These are phyloP conservation scores for Erebia epiphron DNA, from an alignment of 2,888 invertebrate species.

Conservation along the genomic window DNA sequence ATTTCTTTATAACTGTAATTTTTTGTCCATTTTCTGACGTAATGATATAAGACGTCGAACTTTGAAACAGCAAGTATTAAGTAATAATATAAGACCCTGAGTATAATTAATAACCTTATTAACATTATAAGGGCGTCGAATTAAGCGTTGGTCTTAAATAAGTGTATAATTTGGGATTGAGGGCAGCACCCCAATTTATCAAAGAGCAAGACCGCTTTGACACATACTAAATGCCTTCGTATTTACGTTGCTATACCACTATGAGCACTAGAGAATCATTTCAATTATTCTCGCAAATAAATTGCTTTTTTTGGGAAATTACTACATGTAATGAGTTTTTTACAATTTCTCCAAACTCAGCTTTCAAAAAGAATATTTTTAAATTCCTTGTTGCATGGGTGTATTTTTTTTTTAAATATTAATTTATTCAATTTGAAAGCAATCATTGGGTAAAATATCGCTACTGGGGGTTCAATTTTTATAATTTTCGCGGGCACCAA, in stretches of 20 bases:
- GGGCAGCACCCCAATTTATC: conserved; percentile 18
- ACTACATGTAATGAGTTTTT: not conserved
- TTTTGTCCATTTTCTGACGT: not conserved
- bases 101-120: conserved; percentile 12
- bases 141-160: conserved; percentile 9
- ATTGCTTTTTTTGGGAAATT: not conserved
- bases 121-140: conserved; percentile 9
- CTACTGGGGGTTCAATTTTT: too few relatives aligned
- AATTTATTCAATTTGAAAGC: too few relatives aligned
- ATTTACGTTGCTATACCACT: conserved; percentile 7
- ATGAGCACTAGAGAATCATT: not conserved
- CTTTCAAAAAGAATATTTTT: too few relatives aligned
- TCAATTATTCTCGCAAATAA: not conserved
- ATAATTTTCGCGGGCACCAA: too few relatives aligned
- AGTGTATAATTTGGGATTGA: conserved; percentile 13
- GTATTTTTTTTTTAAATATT: too few relatives aligned
- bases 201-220: conserved; percentile 23
- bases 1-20: not conserved
- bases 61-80: not conserved
- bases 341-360: too few relatives aligned
- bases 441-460: too few relatives aligned
- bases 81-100: not conserved
- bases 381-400: too few relatives aligned
- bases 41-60: too few relatives aligned
- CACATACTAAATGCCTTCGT: conserved; percentile 21